Percentiles rank a stretch among this genome's conserved stretches.
phyloP scores from a whole-genome alignment of 2,113 vertebrate genomes.

The Suricata suricatta region DNA sequence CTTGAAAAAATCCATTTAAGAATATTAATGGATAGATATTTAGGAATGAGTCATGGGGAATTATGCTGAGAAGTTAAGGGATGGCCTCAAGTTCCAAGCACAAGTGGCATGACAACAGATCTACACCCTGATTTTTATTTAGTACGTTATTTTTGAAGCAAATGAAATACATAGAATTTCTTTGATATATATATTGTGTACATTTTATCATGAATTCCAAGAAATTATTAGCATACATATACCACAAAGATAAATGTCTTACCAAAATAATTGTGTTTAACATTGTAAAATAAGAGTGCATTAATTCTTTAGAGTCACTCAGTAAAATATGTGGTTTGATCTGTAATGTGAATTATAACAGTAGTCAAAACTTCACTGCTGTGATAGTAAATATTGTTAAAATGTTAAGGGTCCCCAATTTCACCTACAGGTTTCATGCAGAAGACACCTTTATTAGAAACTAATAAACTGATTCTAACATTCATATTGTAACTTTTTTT shows the following conservation, averaged over 20 bases:
- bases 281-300: background rate
- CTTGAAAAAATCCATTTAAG: background rate
- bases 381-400: background rate
- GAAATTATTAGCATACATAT: constrained; percentile 45
- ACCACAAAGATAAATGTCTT: constrained; percentile 42
- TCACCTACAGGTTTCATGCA: background rate
- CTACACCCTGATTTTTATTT: background rate
- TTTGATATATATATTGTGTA: background rate
- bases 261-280: constrained; percentile 25
- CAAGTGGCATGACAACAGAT: background rate
- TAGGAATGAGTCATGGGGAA: background rate
- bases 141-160: constrained; percentile 18
- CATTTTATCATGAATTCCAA: constrained; percentile 46
- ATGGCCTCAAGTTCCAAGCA: background rate
- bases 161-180: background rate
- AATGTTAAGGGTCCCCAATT: background rate
- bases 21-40: background rate
- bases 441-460: background rate
- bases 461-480: background rate
- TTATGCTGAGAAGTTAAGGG: background rate
- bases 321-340: background rate
- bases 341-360: constrained; percentile 12
- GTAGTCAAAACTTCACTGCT: background rate
- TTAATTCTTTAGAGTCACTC: background rate
- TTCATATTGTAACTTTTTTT: background rate